These are phyloP conservation scores for Acrocyrtus sp. DNA, from an alignment of 2,888 invertebrate species.

Conservation along the genomic window DNA sequence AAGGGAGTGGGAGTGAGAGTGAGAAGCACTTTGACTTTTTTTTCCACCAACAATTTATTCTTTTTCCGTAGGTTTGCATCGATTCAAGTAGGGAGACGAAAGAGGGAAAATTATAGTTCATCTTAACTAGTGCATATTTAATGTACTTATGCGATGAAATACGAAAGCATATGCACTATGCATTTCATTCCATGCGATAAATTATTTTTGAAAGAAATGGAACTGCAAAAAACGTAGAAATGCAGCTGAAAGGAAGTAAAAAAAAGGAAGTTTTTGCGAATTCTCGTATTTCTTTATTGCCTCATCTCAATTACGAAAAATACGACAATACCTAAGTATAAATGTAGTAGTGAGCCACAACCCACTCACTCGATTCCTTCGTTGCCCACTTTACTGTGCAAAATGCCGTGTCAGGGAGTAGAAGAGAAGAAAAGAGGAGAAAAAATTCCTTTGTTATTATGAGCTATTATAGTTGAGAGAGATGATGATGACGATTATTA, in stretches of 20 bases:
- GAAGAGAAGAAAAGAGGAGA: not conserved
- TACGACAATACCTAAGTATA: too few relatives aligned
- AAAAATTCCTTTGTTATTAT: constrained; percentile 9
- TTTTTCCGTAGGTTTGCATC: not conserved
- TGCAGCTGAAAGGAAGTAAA: not conserved
- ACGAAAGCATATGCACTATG: too few relatives aligned
- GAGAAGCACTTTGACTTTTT: not conserved
- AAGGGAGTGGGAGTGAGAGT: too few relatives aligned
- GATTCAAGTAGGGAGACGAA: not conserved
- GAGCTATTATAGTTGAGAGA: constrained; percentile 18
- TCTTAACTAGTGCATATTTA: not conserved
- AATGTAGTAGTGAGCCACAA: too few relatives aligned
- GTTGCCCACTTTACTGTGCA: constrained; percentile 21
- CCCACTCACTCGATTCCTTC: constrained; percentile 4
- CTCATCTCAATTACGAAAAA: not conserved
- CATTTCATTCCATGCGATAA: too few relatives aligned
- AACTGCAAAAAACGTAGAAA: not conserved
- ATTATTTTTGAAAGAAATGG: too few relatives aligned
- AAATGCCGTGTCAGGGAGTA: constrained; percentile 6
- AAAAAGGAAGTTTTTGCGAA: constrained; percentile 18
- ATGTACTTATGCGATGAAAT: too few relatives aligned
- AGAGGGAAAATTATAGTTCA: not conserved
- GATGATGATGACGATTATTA: constrained; percentile 18
- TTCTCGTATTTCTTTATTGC: constrained; percentile 9
- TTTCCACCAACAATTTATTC: not conserved